phyloP scores from a whole-genome alignment of 2,888 invertebrate species.

The Tetropium fuscum region DNA sequence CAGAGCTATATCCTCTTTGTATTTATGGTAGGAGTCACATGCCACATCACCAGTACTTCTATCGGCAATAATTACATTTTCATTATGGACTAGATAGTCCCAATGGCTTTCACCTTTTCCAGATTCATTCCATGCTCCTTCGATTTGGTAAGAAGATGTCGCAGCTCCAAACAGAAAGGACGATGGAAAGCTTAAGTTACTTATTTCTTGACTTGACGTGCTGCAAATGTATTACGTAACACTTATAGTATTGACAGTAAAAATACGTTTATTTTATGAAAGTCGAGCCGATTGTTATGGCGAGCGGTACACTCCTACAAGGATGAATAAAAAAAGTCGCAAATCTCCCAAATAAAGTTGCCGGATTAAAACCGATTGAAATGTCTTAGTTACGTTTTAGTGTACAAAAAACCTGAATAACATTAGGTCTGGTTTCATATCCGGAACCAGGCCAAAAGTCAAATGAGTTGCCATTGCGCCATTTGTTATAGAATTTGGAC shows the following conservation, averaged over 20 bases:
- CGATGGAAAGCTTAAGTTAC: slow-evolving; percentile 51
- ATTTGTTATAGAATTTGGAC: neutral
- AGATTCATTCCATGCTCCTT: slow-evolving; percentile 43
- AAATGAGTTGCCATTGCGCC: neutral
- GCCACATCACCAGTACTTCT: slow-evolving; percentile 72
- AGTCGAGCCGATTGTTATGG: too few relatives aligned
- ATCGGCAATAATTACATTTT: slow-evolving; percentile 61
- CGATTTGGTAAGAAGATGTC: slow-evolving; percentile 50
- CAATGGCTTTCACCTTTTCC: slow-evolving; percentile 76
- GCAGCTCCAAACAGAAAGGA: slow-evolving; percentile 41
- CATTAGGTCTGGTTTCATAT: too few relatives aligned
- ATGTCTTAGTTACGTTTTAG: too few relatives aligned
- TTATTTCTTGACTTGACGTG: slow-evolving; percentile 9
- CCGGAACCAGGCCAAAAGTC: neutral
- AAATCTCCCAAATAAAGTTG: too few relatives aligned
- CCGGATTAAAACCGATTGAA: too few relatives aligned
- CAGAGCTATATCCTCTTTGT: slow-evolving; percentile 71
- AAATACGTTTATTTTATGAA: too few relatives aligned
- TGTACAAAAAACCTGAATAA: too few relatives aligned
- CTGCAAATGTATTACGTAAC: too few relatives aligned
- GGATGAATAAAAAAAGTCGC: too few relatives aligned
- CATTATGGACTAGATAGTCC: slow-evolving; percentile 73
- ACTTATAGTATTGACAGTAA: too few relatives aligned
- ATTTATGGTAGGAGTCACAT: slow-evolving; percentile 75
- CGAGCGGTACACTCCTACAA: too few relatives aligned